Conservation (phyloP, 2,113 vertebrate species). For the Hymenochirus boettgeri region DNA sequence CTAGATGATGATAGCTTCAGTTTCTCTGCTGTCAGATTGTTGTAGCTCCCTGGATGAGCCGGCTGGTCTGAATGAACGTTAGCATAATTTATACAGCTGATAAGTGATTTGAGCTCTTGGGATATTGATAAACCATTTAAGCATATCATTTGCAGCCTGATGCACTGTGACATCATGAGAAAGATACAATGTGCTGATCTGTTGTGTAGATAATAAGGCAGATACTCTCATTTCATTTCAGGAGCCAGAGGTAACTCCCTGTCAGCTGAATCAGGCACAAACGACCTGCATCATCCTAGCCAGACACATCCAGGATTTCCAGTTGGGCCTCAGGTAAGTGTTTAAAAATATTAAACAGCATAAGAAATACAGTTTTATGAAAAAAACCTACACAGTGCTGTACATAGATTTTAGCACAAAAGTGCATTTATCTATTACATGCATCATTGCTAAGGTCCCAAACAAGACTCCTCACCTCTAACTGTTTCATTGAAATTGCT, state of each 20-base stretch:
- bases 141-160: slow-evolving; percentile 60
- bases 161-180: slow-evolving; percentile 56
- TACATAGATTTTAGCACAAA: not conserved
- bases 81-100: slow-evolving; percentile 74
- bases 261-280: slow-evolving; percentile 73
- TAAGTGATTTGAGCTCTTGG: slow-evolving; percentile 59
- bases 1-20: slow-evolving; percentile 52
- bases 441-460: too few relatives aligned
- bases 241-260: slow-evolving; percentile 68
- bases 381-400: not conserved
- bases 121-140: slow-evolving; percentile 83
- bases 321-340: slow-evolving; percentile 84
- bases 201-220: slow-evolving; percentile 59
- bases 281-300: slow-evolving; percentile 78
- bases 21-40: slow-evolving; percentile 61
- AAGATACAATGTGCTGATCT: slow-evolving; percentile 51
- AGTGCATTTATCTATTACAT: too few relatives aligned
- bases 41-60: slow-evolving; percentile 63
- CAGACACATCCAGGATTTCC: slow-evolving; percentile 82
- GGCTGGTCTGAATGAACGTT: slow-evolving; percentile 55
- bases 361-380: not conserved
- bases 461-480: too few relatives aligned
- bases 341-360: not conserved
- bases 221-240: slow-evolving; percentile 62
- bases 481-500: too few relatives aligned